Base-by-base conservation (phyloP, 2,888 invertebrate species). In the Hemaris fuciformis region DNA sequence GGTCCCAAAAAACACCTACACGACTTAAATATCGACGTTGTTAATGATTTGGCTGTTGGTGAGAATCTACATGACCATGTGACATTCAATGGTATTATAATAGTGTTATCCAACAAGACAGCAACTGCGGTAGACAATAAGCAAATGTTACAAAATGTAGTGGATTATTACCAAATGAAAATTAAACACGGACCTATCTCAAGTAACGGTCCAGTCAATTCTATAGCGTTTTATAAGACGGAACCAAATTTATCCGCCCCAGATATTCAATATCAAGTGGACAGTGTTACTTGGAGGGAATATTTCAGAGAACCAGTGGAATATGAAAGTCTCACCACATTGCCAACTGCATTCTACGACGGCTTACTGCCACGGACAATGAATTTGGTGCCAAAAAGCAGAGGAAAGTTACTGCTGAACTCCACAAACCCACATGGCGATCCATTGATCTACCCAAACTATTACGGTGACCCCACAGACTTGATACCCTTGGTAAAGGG, bases 371-470 rank as follows among this genome's bases (percentile, higher is more conserved):
- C 94, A 0, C 87, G 94, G 62, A 92, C 94, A 0, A 93, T 94
- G 73, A 84, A 95, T 22, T 71, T 95, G 45, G 85, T 88, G 5
- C 95, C 95, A 0, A 89, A 89, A 67, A 95, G 95, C 68, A 87
- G 94, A 71, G 96, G 96, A 0, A 84, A 86, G 15, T 65, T 96
- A 0, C 73, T 84, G 31, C 81, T 97, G 0, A 95, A 95, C 72
- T 83, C 91, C 0, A 93, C 93, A 0, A 93, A 97, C 84, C 96
- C 96, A 0, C 90, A 93, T 72, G 95, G 95, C 0, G 87, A 93
- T 43, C 97, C 97, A 0, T 75, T 95, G 27, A 93, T 97, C 53
- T 94, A 94, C 72, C 94, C 96, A 0, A 95, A 94, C 63, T 95
- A 94, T 60, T 94, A 95, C 64, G 88, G 83, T 1, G 93, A 94